Evolutionary conservation across 2,797 vertebrate genomes (phyloP), one percentile per base, ranked within the genome.

Genomic region (Gymnoscopelus microlampas): DNA sequence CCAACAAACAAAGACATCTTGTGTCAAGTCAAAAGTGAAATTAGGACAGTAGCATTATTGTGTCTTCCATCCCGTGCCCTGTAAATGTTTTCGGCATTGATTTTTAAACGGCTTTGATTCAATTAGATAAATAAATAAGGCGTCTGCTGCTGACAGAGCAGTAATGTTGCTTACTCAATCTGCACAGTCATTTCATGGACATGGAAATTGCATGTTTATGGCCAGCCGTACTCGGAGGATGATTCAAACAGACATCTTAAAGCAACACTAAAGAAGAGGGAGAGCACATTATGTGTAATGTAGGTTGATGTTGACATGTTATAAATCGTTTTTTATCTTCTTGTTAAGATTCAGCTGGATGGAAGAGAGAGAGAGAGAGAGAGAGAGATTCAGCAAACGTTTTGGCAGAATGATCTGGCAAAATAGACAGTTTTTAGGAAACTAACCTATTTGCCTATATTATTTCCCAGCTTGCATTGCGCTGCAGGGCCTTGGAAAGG

Each of bases 71-170:
- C 26, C 26, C 2, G n/a, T 13, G 44, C 8, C 56, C 62, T 62
- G 60, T 14, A 77, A 68, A 77, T 60, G 48, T 57, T 63, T n/a
- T 51, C 63, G 39, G 65, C 68, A 74, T 63, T 74, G 47, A 66
- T 56, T 73, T 60, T 74, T 32, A 64, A 78, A 76, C 70, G 82
- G 55, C 67, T 78, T 64, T 77, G 60, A 57, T 49, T 62, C 60
- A 87, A 77, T 81, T 78, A 81, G 29, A 69, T 58, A 78, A 71
- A 77, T 58, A 80, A 84, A 78, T 49, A 50, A 53, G 69, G 35
- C 47, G 73, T 62, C 51, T 53, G 24, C 47, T 74, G 39, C 74
- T 23, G 9, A 57, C 35, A 69, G 64, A 80, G 44, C 62, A 70
- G 35, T 47, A 53, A 60, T 47, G 23, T 69, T 70, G 58, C 70